Base-by-base conservation (phyloP, 2,113 vertebrate species). In the Cinclus cinclus region DNA sequence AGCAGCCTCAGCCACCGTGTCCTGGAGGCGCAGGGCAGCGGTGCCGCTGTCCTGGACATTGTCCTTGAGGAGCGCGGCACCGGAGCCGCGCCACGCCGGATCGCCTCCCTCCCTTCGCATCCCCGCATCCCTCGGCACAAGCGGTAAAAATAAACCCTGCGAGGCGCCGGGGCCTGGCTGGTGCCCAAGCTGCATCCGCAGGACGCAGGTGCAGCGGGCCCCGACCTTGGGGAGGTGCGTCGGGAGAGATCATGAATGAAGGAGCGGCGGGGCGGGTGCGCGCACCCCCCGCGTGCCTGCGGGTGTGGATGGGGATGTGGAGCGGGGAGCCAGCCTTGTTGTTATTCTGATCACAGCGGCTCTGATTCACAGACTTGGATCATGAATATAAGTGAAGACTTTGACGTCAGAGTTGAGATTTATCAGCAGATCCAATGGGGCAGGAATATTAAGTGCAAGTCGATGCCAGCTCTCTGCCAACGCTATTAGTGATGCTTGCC, bases 331-430 rank as follows among this genome's bases (percentile, higher is more conserved):
- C 90, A 47, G 78, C 24, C 96, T 97, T 1, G 55, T 97, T 97
- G 96, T 95, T 97, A 97, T 98, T 97, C 97, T 39, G 96, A 68
- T 97, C 97, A 97, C 97, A 96, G 96, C 93, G 68, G 79, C 95
- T 97, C 96, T 97, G 97, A 97, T 97, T 97, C 97, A 97, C 97
- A 97, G 97, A 92, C 97, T 95, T 85, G 96, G 97, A 97, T 97
- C 98, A 97, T 98, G 98, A 98, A 98, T 98, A 97, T 96, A 95
- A 98, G 98, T 96, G 98, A 98, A 97, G 97, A 97, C 97, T 98
- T 98, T 98, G 98, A 98, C 98, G 98, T 98, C 98, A 98, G 98
- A 98, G 96, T 96, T 96, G 98, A 98, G 98, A 98, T 97, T 98
- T 97, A 97, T 98, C 98, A 98, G 97, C 97, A 97, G 97, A 97